Percentiles rank a stretch among this genome's conserved stretches.
These are phyloP conservation scores for Strix occidentalis DNA, from an alignment of 2,797 vertebrate genomes.

Conservation along the genomic window DNA sequence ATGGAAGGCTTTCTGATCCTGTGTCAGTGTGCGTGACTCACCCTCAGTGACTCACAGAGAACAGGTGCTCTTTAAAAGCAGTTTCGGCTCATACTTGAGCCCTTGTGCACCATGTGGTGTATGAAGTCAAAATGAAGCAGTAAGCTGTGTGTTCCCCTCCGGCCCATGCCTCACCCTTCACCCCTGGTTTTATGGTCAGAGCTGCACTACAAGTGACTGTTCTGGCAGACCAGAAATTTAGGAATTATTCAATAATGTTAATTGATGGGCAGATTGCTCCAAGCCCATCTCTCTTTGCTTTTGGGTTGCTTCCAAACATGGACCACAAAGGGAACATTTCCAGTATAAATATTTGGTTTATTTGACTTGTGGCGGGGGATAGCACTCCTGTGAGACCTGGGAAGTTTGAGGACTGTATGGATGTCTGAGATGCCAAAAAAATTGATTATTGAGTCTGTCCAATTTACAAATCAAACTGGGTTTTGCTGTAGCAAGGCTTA, in stretches of 20 bases:
- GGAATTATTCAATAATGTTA: conserved; percentile 31
- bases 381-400: neutral
- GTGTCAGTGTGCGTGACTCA: conserved; percentile 32
- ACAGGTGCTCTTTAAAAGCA: neutral
- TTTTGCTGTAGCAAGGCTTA: neutral
- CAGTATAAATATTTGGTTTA: neutral
- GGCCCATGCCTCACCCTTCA: neutral
- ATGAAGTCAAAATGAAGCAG: neutral
- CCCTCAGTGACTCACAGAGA: neutral
- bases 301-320: conserved; percentile 7
- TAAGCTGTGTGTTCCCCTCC: neutral
- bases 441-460: neutral
- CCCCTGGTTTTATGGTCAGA: neutral
- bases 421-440: neutral
- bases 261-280: neutral
- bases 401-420: neutral
- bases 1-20: conserved; percentile 51
- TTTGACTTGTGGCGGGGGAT: neutral
- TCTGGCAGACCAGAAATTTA: neutral
- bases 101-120: neutral
- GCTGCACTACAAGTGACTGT: neutral
- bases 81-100: neutral
- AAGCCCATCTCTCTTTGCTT: neutral
- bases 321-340: conserved; percentile 2
- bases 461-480: neutral